Evolutionary conservation across 2,113 vertebrate genomes (phyloP).

Genomic region (Ameiurus melas): DNA sequence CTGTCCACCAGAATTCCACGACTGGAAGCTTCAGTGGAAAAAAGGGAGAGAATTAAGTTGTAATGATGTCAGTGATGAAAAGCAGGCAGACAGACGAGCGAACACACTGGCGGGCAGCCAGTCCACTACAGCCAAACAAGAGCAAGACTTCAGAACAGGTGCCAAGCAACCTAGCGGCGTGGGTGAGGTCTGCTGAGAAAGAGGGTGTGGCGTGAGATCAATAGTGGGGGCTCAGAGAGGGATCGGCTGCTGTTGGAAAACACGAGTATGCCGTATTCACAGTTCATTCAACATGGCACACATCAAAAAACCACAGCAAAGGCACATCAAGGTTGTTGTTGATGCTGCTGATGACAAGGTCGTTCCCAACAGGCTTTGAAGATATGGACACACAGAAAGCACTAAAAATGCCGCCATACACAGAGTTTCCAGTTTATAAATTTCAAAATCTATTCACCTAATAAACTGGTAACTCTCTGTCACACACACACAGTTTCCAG

Average conservation of each 20-base stretch:
- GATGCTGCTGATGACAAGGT: conserved; percentile 17
- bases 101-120: conserved; percentile 57
- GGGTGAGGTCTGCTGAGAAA: conserved; percentile 17
- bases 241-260: conserved; percentile 29
- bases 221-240: background rate
- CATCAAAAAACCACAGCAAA: conserved; percentile 44
- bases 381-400: background rate
- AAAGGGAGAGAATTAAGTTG: conserved; percentile 55
- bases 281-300: conserved; percentile 37
- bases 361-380: conserved; percentile 3
- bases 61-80: conserved; percentile 70
- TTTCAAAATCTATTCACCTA: background rate
- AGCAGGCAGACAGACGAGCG: conserved; percentile 40
- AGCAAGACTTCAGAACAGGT: conserved; percentile 43
- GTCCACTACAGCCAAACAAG: conserved; percentile 31
- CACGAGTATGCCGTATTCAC: background rate
- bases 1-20: conserved; percentile 49
- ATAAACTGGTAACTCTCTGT: background rate
- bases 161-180: conserved; percentile 30
- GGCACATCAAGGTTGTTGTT: conserved; percentile 18
- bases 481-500: background rate
- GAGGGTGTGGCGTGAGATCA: conserved; percentile 23
- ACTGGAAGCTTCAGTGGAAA: conserved; percentile 62
- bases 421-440: background rate
- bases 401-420: background rate